These are phyloP conservation scores for Xenopus tropicalis DNA, from an alignment of 2,113 vertebrate species.

Conservation along the genomic window DNA sequence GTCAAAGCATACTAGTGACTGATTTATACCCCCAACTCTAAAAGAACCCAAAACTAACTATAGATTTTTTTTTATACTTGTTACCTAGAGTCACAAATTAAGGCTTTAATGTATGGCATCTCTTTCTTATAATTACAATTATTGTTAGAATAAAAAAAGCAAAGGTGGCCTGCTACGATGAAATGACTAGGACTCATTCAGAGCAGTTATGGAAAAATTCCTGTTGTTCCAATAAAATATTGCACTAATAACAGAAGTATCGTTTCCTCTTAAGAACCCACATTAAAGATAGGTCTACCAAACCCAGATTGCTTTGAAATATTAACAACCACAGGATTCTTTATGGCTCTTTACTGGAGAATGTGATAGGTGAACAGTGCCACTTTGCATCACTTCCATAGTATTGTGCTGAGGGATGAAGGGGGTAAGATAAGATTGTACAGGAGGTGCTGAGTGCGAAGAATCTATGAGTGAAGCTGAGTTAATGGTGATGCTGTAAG, in stretches of 20 bases:
- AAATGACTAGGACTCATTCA: no score
- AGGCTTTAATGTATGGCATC: constrained; percentile 11
- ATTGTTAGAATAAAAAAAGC: no score
- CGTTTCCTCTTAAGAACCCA: neutral
- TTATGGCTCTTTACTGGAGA: constrained; percentile 4
- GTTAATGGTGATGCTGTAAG: constrained; percentile 43
- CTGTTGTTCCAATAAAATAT: neutral
- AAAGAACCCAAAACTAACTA: no score
- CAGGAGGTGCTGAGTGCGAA: constrained; percentile 36
- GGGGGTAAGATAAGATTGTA: constrained; percentile 39
- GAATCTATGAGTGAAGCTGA: constrained; percentile 44
- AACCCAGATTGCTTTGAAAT: constrained; percentile 2
- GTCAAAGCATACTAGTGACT: constrained; percentile 23
- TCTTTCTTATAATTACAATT: neutral
- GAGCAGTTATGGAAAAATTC: neutral
- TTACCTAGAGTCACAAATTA: constrained; percentile 8
- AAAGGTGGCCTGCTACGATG: no score
- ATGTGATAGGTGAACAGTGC: neutral
- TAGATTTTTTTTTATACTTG: neutral
- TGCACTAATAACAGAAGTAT: neutral
- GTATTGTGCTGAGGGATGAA: constrained; percentile 27
- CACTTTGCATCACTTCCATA: constrained; percentile 11
- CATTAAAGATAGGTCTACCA: neutral
- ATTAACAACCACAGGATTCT: constrained; percentile 4
- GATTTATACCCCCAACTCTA: constrained; percentile 11